Base-by-base conservation (phyloP, 2,113 vertebrate genomes). In the Hystrix brachyura region DNA sequence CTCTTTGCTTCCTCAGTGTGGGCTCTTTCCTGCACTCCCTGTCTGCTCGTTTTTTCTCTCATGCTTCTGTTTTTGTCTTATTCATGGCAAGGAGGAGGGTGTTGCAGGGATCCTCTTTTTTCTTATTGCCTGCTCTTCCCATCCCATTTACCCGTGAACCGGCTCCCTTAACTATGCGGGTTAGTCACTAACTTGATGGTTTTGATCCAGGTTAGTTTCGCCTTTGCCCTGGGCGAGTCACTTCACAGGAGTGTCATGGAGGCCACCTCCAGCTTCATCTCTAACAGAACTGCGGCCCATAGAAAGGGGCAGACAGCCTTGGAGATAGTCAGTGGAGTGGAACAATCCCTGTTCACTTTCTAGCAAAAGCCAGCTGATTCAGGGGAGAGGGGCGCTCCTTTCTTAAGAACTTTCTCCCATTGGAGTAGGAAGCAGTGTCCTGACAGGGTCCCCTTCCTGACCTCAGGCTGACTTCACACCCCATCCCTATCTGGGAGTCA, bases 81-180 rank as follows among this genome's bases (percentile, higher is more conserved):
- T 15, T 79, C 13, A 0, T 64, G 46, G 38, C 6, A 13, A 34
- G 51, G 29, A 65, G 65, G 46, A 29, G n/a, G 3, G 55, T 46
- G 34, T 5, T 7, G 19, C 43, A 78, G 34, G n/a, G 11, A 67
- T 74, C 29, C 7, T 29, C 29, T 48, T 59, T 23, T 59, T 21
- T 29, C 74, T 4, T 3, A 62, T 64, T 78, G 18, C 1, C 14
- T 9, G 2, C 29, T 51, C 59, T 69, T 43, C 51, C 59, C 60
- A 8, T 38, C 76, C 76, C 11, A 0, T 55, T 87, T 43, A 17
- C 43, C 13, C 19, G 51, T 34, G 32, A 46, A 15, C 27, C 0
- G 0, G 15, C 57, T 32, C 67, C 11, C 29, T 0, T 5, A 27
- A 3, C 64, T n/a, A 1, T 14, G 38, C 19, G 48, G 29, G 0